Evolutionary conservation across 1,140 invertebrate species (phyloP), one percentile per base, ranked within the genome.

Genomic region (Euura lappo): DNA sequence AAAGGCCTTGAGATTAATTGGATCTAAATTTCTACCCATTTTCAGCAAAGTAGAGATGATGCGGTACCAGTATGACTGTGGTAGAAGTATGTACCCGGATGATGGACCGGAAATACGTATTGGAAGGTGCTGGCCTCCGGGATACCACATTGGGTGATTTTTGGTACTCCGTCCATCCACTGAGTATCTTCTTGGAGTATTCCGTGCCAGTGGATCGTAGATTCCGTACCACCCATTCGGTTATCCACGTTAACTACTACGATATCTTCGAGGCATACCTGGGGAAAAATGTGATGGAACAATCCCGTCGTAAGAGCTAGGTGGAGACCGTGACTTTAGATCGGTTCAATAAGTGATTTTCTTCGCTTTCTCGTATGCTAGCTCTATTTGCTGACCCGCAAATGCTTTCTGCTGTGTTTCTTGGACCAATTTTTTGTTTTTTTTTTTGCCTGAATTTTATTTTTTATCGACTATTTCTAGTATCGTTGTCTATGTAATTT

Each of bases 81-180:
- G 80, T 88, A 91, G 75, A 88, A 91, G 79, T 90, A 87, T 0
- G 90, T 90, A 2, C 90, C 90, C 11, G 78, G 44, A 51, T 87
- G 82, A 65, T 84, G 81, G 43, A 89, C 90, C 67, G 80, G 78
- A 72, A 87, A 88, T 13, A 78, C 79, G 78, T 92, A 92, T 5
- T 88, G 87, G 73, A 92, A 93, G 2, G 86, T 86, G 67, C 88
- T 87, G 0, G 84, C 86, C 0, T 91, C 88, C 28, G 80, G 80
- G 11, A 93, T 91, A 0, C 92, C 91, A 78, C 91, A 92, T 76
- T 95, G 93, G 0, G 92, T 94, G 4, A 94, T 85, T 84, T 91
- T 91, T 0, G 93, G 92, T 10, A 94, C 91, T 0, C 92, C 92
- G 79, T 93, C 92, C 90, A 91, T 92, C 77, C 88, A 88, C 0